A percentile compares a stretch with the other conserved stretches of the same genome.
Evolutionary conservation across 2,888 invertebrate species (phyloP).

Genomic region (Drosophila meridionalis): DNA sequence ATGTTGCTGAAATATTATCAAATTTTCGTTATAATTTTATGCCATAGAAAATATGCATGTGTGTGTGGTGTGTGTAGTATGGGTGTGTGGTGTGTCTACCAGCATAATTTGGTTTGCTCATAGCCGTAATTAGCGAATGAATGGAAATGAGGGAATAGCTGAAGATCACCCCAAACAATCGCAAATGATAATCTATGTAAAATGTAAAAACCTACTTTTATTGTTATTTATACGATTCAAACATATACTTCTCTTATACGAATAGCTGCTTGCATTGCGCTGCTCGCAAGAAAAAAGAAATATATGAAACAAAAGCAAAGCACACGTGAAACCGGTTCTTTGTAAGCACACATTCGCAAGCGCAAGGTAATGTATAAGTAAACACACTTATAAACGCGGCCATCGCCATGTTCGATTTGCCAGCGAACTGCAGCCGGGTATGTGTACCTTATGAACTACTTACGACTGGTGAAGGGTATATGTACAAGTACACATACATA

Average conservation of each 20-base stretch:
- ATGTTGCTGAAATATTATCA: constrained; percentile 4
- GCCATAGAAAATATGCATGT: not conserved
- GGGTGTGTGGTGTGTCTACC: not conserved
- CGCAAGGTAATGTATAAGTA: constrained; percentile 14
- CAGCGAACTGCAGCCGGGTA: constrained; percentile 10
- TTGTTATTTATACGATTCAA: not conserved
- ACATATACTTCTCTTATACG: not conserved
- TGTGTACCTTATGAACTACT: constrained; percentile 19
- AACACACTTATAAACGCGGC: constrained; percentile 32
- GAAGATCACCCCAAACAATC: not conserved
- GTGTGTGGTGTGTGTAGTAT: not conserved
- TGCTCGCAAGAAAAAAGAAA: constrained; percentile 1
- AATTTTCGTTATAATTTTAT: not conserved
- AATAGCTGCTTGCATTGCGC: constrained; percentile 10
- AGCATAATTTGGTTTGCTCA: constrained; percentile 3
- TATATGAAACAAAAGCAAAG: not conserved
- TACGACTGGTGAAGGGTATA: constrained; percentile 18
- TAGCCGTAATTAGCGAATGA: not conserved
- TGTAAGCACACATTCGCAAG: constrained; percentile 7
- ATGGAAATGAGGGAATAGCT: not conserved
- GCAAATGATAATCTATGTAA: not conserved
- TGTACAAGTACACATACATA: not conserved
- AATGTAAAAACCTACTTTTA: not conserved
- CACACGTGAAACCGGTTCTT: constrained; percentile 6
- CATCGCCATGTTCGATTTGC: constrained; percentile 15